Evolutionary conservation across 2,888 invertebrate genomes (phyloP), one percentile per base, ranked within the genome.

Genomic region (Sabatieria punctata): DNA sequence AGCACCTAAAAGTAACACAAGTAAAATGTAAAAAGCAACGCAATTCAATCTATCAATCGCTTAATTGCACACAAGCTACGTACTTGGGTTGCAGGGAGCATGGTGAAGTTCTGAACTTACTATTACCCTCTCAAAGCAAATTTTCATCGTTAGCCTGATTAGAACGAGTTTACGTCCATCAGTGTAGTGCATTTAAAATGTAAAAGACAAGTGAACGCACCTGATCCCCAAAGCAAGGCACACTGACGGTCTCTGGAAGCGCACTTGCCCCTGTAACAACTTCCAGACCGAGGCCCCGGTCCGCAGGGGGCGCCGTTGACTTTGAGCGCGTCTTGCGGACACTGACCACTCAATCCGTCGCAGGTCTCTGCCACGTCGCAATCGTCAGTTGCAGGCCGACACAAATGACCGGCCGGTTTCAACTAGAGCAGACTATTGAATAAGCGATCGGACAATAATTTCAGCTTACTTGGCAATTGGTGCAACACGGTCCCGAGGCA

Each of bases 321-420:
- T 61, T 85, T 81, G 69, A 80, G 79, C 1, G 85, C 78, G 67
- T 97, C 88, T 2, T 71, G 61, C 0, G 95, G 95, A 69, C 95
- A 97, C 53, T 68, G 63, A 0, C 93, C 93, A 35, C 76, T 77
- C 42, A 78, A 76, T 0, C 95, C 95, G 47, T 83, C 79, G 68
- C 95, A 97, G 46, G 79, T 78, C 66, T 97, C 95, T 21, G 89
- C 85, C 26, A 97, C 75, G 72, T 97, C 95, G 68, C 95, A 97
- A 64, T 91, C 91, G 66, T 85, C 85, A 50, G 76, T 74, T 1
- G 85, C 76, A 46, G 81, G 79, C 21, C 95, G 78, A 68, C 95
- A 97, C 48, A 82, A 72, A 38, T 78, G 75, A 19, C 86, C 88
- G 48, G 77, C 73, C 13, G 75, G 73, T 53, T 78, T 77, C 45